Evolutionary conservation across 2,888 invertebrate species (phyloP).

Genomic region (Watsonalla binaria): DNA sequence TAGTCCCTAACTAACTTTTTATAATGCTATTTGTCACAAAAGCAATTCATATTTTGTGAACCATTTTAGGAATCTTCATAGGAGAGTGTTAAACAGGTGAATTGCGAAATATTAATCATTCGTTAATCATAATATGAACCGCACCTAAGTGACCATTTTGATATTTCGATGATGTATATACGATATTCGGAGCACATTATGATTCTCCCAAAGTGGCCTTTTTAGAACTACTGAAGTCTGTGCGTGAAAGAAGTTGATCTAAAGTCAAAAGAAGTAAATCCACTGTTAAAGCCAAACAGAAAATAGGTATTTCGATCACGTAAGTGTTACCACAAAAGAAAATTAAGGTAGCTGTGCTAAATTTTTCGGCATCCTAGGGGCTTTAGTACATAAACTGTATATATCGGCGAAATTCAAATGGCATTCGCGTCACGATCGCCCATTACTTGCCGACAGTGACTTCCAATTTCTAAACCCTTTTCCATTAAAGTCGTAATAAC

Average conservation of each 20-base stretch:
- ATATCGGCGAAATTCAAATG: constrained; percentile 62
- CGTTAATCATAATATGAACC: too few species aligned
- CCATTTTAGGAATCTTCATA: too few species aligned
- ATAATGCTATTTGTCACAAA: too few species aligned
- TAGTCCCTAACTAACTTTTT: too few species aligned
- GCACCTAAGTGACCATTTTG: too few species aligned
- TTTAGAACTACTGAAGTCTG: background rate
- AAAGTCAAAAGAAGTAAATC: background rate
- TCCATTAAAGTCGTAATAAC: constrained; percentile 35
- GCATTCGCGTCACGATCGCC: constrained; percentile 70
- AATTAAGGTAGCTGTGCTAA: constrained; percentile 56
- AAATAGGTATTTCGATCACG: constrained; percentile 46
- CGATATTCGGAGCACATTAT: too few species aligned
- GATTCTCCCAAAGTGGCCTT: too few species aligned
- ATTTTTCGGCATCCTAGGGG: constrained; percentile 39
- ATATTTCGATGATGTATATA: too few species aligned
- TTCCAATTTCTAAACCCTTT: constrained; percentile 66
- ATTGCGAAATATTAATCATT: too few species aligned
- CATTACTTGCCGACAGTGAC: constrained; percentile 77
- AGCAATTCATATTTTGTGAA: too few species aligned
- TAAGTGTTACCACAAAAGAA: constrained; percentile 50
- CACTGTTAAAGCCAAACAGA: background rate
- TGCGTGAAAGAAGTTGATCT: background rate
- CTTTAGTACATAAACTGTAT: constrained; percentile 40
- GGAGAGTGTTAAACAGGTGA: too few species aligned